Conservation (phyloP, 2,888 invertebrate species). For the Harpalus rufipes region DNA sequence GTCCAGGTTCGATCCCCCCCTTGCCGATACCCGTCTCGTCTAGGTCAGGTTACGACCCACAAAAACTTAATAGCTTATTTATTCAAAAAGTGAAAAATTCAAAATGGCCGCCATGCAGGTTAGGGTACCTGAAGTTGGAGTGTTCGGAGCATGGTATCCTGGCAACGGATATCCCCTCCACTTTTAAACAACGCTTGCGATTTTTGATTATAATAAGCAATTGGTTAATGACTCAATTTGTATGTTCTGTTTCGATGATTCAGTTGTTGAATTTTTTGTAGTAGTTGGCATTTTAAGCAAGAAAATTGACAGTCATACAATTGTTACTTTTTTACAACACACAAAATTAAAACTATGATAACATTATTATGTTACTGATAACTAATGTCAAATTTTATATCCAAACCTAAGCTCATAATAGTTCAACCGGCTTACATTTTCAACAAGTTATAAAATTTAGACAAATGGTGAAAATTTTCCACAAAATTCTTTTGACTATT, state of each 20-base stretch:
- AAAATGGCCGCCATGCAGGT: constrained; percentile 76
- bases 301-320: background rate
- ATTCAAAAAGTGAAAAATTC: constrained; percentile 78
- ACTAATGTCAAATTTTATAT: background rate
- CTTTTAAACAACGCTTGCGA: constrained; percentile 35
- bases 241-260: constrained; percentile 43
- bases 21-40: constrained; percentile 14
- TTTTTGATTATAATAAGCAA: constrained; percentile 63
- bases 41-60: constrained; percentile 73
- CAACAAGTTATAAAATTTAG: too few species aligned
- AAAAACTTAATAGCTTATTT: constrained; percentile 79
- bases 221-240: constrained; percentile 63
- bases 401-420: background rate
- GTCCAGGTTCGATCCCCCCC: constrained; percentile 68
- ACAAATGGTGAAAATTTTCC: too few species aligned
- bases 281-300: background rate
- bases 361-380: background rate
- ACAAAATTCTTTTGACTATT: too few species aligned
- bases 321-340: background rate
- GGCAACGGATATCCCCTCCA: constrained; percentile 28
- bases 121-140: constrained; percentile 54
- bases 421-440: too few species aligned
- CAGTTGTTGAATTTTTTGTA: constrained; percentile 45
- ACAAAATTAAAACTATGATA: background rate
- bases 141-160: constrained; percentile 16